Base-by-base conservation (phyloP, 2,113 vertebrate genomes). In the Lepisosteus oculatus region DNA sequence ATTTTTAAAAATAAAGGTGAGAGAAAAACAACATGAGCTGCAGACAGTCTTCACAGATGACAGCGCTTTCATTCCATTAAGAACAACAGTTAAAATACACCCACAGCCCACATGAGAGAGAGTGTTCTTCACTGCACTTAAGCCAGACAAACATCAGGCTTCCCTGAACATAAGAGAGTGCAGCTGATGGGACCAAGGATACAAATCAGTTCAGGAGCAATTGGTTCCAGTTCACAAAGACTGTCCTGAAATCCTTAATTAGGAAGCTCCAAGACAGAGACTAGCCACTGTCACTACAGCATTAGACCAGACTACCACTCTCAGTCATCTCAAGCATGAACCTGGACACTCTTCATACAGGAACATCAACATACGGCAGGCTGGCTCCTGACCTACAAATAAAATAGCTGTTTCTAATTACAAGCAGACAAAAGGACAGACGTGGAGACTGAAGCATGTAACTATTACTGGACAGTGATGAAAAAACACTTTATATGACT, bases 151-250 rank as follows among this genome's bases (percentile, higher is more conserved):
- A 51, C 47, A 51, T 9, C 9, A 9, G 47, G 47, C 47, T 51
- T 9, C 5, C 47, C 47, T 51, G 43, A 68, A 67, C 4, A 72
- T 68, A 66, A 68, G 65, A 4, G 62, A 59, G 6, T 43, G 57
- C n/a, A 61, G 42, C 17, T 78, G 76, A 66, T 76, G 73, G 80
- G 70, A 79, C 81, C 69, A 76, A 64, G 75, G 78, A 79, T 74
- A 78, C 71, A 78, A 82, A 89, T 86, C 79, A 78, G 87, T 90
- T 83, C 79, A 45, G 86, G 86, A 83, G 82, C 81, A 80, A 86
- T 88, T 83, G 85, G 74, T 77, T 84, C 71, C 71, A 41, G 57
- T 74, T 74, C 63, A 56, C 66, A 17, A 51, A 51, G 47, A 51
- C 47, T 6, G 65, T 56, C 70, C 67, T 74, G 69, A 68, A 0